Percentiles rank a stretch among this genome's conserved stretches.
phyloP scores from a whole-genome alignment of 2,888 invertebrate genomes.

The Lithophane leautieri region DNA sequence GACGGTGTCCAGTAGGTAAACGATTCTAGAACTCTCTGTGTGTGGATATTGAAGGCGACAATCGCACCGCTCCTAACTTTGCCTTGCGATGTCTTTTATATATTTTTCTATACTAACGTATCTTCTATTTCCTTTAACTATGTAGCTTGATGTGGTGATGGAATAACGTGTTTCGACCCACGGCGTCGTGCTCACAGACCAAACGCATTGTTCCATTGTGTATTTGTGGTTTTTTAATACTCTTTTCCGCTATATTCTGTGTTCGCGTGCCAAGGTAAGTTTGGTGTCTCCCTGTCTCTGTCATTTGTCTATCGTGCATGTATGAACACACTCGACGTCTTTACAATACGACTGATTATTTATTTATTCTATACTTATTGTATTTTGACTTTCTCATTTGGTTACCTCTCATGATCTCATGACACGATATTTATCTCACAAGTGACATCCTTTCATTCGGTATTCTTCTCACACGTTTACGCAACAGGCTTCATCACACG shows the following conservation, averaged over 20 bases:
- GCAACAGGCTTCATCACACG: constrained; percentile 79
- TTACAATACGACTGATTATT: constrained; percentile 75
- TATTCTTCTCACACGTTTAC: constrained; percentile 69
- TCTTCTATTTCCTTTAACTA: constrained; percentile 80
- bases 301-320: constrained; percentile 85
- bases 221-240: constrained; percentile 76
- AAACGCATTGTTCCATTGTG: constrained; percentile 85
- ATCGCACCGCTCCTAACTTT: constrained; percentile 87
- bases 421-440: constrained; percentile 80
- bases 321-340: constrained; percentile 75
- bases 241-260: constrained; percentile 75
- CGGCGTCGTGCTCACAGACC: constrained; percentile 55
- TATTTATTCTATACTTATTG: constrained; percentile 74
- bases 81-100: constrained; percentile 87
- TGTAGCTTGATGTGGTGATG: constrained; percentile 86
- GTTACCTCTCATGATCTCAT: constrained; percentile 84
- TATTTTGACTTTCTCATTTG: constrained; percentile 82
- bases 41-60: constrained; percentile 87
- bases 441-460: constrained; percentile 79
- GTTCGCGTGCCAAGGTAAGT: constrained; percentile 84
- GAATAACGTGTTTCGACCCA: constrained; percentile 81
- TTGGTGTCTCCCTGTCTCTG: constrained; percentile 85
- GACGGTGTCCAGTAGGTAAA: constrained; percentile 80
- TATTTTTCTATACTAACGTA: constrained; percentile 83
- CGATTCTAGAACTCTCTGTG: constrained; percentile 76